Conservation (phyloP, 2,888 invertebrate genomes). For the Agrilus cyanescens region DNA sequence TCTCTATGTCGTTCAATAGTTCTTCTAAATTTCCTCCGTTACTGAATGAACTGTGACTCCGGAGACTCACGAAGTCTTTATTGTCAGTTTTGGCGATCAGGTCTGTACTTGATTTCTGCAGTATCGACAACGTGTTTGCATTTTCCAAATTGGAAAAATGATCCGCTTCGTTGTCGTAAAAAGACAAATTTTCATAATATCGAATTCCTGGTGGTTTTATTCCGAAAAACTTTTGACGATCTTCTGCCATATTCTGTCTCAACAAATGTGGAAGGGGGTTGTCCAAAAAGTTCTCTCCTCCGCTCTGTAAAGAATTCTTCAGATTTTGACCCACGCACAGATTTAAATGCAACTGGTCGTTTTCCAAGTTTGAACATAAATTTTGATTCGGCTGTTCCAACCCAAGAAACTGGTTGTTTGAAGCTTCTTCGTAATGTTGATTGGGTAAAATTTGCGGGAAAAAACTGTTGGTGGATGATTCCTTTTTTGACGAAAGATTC, state of each 20-base stretch:
- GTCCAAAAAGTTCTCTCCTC: too few species aligned
- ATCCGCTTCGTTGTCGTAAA: too few species aligned
- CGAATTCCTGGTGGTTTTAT: too few species aligned
- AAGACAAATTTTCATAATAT: too few species aligned
- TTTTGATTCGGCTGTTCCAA: slow-evolving; percentile 7
- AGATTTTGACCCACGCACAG: too few species aligned
- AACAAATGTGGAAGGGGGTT: too few species aligned
- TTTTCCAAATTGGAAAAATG: too few species aligned
- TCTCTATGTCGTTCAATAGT: slow-evolving; percentile 54
- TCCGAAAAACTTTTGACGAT: too few species aligned
- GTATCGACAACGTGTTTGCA: slow-evolving; percentile 8
- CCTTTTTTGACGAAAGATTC: slow-evolving; percentile 15
- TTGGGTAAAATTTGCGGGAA: slow-evolving; percentile 34
- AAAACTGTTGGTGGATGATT: slow-evolving; percentile 29
- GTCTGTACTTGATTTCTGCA: slow-evolving; percentile 29
- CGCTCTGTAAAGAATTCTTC: too few species aligned
- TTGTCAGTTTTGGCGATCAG: slow-evolving; percentile 34
- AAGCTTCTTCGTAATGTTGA: slow-evolving; percentile 26
- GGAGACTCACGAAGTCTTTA: slow-evolving; percentile 21
- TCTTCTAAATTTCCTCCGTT: slow-evolving; percentile 53
- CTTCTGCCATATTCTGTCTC: too few species aligned
- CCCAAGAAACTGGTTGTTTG: slow-evolving; percentile 21
- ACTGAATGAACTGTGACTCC: slow-evolving; percentile 29
- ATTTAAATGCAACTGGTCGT: too few species aligned
- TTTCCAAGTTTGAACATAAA: too few species aligned